Conservation (phyloP, 1,140 invertebrate genomes). For the Yoshiicerus persimilis region DNA sequence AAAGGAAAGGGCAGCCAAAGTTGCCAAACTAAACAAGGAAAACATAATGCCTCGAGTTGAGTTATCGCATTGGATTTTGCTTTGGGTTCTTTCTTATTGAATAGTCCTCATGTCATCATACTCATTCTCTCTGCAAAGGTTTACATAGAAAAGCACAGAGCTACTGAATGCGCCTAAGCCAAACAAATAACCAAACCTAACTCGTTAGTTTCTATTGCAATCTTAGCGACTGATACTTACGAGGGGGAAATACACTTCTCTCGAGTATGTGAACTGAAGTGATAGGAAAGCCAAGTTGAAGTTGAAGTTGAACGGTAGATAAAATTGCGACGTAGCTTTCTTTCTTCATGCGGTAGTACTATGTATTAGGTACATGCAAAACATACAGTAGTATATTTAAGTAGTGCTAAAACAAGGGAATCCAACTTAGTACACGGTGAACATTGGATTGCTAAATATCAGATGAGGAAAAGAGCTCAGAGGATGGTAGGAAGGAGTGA, state of each 20-base stretch:
- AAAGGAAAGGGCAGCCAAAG: neutral
- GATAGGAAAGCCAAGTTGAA: neutral
- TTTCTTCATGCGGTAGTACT: neutral
- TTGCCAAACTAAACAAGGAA: slow-evolving; percentile 11
- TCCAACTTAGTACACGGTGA: neutral
- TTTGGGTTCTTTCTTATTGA: neutral
- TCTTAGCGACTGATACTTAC: neutral
- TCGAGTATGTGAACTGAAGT: neutral
- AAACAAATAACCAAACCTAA: neutral
- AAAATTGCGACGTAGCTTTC: neutral
- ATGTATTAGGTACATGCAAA: neutral
- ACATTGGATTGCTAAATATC: neutral
- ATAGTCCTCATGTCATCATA: neutral
- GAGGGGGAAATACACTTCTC: neutral
- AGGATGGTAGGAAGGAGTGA: neutral
- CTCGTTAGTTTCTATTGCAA: neutral
- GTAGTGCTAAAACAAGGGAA: neutral
- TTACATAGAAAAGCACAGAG: neutral
- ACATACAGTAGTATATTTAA: neutral
- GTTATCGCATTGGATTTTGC: slow-evolving; percentile 1
- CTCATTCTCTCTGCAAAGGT: neutral
- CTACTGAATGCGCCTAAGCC: neutral
- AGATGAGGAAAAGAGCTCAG: neutral
- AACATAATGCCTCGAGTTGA: slow-evolving; percentile 5
- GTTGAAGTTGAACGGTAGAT: neutral